Conservation (phyloP, 2,113 vertebrate species). For the Haemorhous mexicanus region DNA sequence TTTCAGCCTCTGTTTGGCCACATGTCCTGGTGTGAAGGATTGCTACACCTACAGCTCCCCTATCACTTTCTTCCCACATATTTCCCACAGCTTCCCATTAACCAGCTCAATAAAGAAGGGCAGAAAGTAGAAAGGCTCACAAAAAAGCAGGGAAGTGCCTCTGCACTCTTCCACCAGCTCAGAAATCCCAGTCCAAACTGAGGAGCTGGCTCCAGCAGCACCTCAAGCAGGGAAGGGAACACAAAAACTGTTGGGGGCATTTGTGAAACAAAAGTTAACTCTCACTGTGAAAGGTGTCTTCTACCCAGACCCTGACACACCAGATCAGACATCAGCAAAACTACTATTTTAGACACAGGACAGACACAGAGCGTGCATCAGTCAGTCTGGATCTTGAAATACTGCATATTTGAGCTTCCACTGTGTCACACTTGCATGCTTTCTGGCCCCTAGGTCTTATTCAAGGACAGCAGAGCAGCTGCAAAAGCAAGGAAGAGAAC, state of each 20-base stretch:
- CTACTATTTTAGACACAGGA: not conserved
- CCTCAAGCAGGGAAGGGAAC: not conserved
- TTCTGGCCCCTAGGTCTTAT: not conserved
- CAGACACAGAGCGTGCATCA: not conserved
- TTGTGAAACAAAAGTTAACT: not conserved
- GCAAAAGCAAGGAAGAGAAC: not conserved
- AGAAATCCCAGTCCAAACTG: not conserved
- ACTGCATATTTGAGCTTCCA: not conserved
- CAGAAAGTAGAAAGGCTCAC: not conserved
- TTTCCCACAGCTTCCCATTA: not conserved
- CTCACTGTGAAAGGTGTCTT: not conserved
- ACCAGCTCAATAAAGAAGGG: not conserved
- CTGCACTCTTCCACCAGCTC: not conserved
- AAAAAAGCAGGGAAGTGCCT: not conserved
- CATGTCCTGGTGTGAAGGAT: accelerated
- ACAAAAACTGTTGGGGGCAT: not conserved
- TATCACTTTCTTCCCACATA: not conserved
- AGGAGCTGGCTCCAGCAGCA: not conserved
- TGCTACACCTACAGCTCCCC: not conserved
- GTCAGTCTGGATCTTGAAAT: conserved; percentile 4
- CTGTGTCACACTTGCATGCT: not conserved
- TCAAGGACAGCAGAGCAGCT: conserved; percentile 41
- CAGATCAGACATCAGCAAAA: not conserved
- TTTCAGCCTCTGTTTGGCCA: not conserved
- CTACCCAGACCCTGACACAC: conserved; percentile 24